Conservation (phyloP, 2,113 vertebrate species). For the Podocnemis expansa region DNA sequence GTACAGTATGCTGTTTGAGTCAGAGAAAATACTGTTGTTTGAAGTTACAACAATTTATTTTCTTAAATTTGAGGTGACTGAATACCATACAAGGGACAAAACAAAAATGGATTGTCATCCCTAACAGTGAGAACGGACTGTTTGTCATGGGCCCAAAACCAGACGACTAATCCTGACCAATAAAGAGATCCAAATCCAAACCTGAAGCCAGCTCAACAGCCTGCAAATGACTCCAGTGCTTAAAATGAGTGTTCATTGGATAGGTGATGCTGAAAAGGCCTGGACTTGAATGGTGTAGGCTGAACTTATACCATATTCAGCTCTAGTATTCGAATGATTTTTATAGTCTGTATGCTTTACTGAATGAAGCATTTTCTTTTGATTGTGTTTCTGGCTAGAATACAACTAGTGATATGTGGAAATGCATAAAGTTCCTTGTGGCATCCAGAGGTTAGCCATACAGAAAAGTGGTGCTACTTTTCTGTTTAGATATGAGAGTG, state of each 20-base stretch:
- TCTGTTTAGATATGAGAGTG: neutral
- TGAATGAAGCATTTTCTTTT: neutral
- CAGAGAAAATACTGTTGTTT: slow-evolving; percentile 19
- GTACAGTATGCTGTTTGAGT: neutral
- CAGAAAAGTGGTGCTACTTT: neutral
- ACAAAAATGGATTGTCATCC: slow-evolving; percentile 38
- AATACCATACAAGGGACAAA: slow-evolving; percentile 23
- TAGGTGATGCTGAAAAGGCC: slow-evolving; percentile 7
- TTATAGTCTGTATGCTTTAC: slow-evolving; percentile 1
- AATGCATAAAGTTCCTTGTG: neutral
- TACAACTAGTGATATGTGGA: neutral
- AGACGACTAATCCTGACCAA: neutral
- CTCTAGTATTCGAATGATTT: slow-evolving; percentile 24
- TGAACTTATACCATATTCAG: slow-evolving; percentile 3
- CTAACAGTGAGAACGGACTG: slow-evolving; percentile 53
- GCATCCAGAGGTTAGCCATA: neutral
- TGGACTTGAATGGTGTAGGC: neutral
- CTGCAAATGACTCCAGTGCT: neutral
- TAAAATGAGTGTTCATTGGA: neutral
- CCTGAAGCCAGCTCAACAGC: slow-evolving; percentile 11
- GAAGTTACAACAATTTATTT: slow-evolving; percentile 47
- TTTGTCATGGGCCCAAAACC: neutral
- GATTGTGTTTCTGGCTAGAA: slow-evolving; percentile 8
- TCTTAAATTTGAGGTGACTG: slow-evolving; percentile 21
- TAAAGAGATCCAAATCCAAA: neutral